These are phyloP conservation scores for Yoshiicerus persimilis DNA, from an alignment of 1,140 invertebrate species.

Conservation along the genomic window DNA sequence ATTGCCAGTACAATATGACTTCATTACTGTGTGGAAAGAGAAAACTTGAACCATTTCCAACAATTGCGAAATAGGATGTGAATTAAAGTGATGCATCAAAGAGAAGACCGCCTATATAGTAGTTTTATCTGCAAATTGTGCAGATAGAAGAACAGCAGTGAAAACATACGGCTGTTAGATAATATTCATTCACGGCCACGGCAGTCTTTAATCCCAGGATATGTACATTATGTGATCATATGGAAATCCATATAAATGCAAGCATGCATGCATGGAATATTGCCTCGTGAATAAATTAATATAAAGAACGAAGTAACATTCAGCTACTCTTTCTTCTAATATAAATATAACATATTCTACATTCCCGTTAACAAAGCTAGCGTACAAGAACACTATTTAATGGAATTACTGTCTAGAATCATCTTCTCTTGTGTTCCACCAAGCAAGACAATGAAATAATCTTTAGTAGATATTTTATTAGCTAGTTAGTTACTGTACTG, in stretches of 20 bases:
- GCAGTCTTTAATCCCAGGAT: not conserved
- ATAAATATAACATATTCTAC: not conserved
- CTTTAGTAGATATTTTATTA: not conserved
- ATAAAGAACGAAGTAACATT: not conserved
- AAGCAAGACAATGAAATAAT: not conserved
- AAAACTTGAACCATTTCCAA: not conserved
- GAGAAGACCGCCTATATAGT: not conserved
- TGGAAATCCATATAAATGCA: not conserved
- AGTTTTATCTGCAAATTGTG: not conserved
- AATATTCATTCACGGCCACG: not conserved
- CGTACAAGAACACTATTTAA: not conserved
- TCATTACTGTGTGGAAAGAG: not conserved
- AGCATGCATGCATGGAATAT: not conserved
- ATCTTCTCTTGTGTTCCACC: not conserved
- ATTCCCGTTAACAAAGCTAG: not conserved
- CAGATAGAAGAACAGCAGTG: not conserved
- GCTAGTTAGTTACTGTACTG: not conserved
- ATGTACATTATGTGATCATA: slow-evolving; percentile 7
- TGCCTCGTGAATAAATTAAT: not conserved
- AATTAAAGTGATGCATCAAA: not conserved
- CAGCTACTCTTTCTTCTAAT: not conserved
- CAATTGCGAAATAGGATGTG: not conserved
- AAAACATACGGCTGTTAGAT: not conserved
- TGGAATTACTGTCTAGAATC: not conserved
- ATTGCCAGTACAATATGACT: not conserved